Percentiles rank a stretch among this genome's conserved stretches.
Conservation (phyloP, 2,113 vertebrate species). For the Sinocyclocheilus anshuiensis region DNA sequence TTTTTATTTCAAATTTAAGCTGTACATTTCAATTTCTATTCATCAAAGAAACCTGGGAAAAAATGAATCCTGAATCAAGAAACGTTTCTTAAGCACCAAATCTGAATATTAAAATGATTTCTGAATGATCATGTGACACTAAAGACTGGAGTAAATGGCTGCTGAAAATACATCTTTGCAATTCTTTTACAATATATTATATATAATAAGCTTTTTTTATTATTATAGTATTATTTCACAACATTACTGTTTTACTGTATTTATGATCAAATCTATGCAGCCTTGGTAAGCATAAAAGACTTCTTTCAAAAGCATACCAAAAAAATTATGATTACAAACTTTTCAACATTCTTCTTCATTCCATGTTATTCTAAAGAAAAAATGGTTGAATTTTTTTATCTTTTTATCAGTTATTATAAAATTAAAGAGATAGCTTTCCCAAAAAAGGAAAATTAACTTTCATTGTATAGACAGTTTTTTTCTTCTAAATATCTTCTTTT, state of each 20-base stretch:
- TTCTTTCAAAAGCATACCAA: too few relatives aligned
- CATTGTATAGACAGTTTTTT: too few relatives aligned
- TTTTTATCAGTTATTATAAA: too few relatives aligned
- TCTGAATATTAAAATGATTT: neutral
- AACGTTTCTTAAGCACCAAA: neutral
- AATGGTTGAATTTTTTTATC: too few relatives aligned
- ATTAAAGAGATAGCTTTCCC: too few relatives aligned
- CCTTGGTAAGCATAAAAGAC: neutral
- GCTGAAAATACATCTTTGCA: too few relatives aligned
- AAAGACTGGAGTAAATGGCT: too few relatives aligned
- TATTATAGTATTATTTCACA: neutral
- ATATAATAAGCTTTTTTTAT: neutral
- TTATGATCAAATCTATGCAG: neutral
- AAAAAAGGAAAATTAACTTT: too few relatives aligned
- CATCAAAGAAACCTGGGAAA: neutral
- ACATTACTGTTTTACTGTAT: neutral
- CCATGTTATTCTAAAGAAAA: neutral
- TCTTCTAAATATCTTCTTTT: neutral
- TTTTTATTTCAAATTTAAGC: neutral
- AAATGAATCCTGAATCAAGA: neutral
- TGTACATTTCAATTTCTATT: neutral
- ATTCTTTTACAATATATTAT: neutral
- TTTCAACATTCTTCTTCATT: neutral
- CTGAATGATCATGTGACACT: neutral
- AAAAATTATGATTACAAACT: too few relatives aligned